Base-by-base conservation (phyloP, 2,113 vertebrate genomes). In the Phalacrocorax brasilianus region DNA sequence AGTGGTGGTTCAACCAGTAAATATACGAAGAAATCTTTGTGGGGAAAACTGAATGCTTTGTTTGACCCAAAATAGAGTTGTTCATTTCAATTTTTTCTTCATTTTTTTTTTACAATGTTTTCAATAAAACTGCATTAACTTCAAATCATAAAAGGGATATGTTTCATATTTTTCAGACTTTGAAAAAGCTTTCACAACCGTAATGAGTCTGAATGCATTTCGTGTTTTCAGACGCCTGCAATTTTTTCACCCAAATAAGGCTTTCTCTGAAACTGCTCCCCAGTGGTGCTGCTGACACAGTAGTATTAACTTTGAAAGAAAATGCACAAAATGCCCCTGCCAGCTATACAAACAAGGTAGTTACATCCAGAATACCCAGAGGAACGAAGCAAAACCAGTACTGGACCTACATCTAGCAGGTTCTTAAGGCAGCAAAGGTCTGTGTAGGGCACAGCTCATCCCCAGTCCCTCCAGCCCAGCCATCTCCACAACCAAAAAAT, bases 221-320 rank as follows among this genome's bases (percentile, higher is more conserved):
- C 0, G 2, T 93, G 88, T 66, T 94, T 88, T 93, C 3, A 80
- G 83, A 71, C 32, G 73, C 50, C 86, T 93, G 93, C 38, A 50
- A 63, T 59, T 80, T 91, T 90, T 91, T 74, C 94, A 92, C 94
- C 67, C 72, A 91, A 83, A 88, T 86, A 74, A 93, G 42, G n/a
- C 55, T 86, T 86, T 71, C 68, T 86, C 79, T 89, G 56, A 89
- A 90, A 80, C 49, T 14, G 8, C 72, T 93, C 68, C 79, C 92
- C 63, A 33, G 72, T 58, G 42, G 42, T 80, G 63, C 67, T 90
- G 92, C 88, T 95, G 90, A 33, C 50, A 80, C 20, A 33, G 78
- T 6, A 18, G 52, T 11, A 73, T 49, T 68, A 49, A 40, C 0
- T 1, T 7, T n/a, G 53, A 85, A 72, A 81, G 73, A 47, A 92